Evolutionary conservation across 2,113 vertebrate species (phyloP).

Genomic region (Myrmecobius fasciatus): DNA sequence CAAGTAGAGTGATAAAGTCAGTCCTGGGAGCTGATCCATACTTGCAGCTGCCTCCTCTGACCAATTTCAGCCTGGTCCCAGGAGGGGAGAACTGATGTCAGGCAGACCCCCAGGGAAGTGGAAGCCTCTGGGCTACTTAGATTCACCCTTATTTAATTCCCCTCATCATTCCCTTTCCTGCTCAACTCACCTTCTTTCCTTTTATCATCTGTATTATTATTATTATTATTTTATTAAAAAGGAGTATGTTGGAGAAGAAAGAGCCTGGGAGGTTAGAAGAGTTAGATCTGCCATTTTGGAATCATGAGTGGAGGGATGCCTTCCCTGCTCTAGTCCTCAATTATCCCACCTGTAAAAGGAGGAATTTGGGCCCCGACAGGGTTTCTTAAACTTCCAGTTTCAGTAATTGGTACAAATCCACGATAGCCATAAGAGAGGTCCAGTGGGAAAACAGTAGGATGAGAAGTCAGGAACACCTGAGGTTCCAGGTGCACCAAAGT

Average conservation of each 20-base stretch:
- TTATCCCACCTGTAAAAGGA: constrained; percentile 3
- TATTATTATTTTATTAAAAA: neutral
- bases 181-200: neutral
- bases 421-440: neutral
- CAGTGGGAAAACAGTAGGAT: neutral
- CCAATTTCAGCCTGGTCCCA: neutral
- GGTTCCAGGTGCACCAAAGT: no score
- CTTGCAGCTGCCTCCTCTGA: constrained; percentile 44
- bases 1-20: constrained; percentile 45
- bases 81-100: neutral
- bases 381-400: neutral
- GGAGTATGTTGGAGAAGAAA: neutral
- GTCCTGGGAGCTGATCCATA: neutral
- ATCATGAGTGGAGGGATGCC: neutral
- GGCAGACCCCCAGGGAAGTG: neutral
- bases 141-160: neutral
- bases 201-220: neutral
- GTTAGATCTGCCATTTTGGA: neutral
- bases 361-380: neutral
- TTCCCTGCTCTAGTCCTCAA: neutral
- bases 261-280: neutral
- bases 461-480: no score
- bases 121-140: neutral
- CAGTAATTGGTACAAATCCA: neutral
- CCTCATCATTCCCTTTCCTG: no score